phyloP scores from a whole-genome alignment of 2,113 vertebrate species.

The Rhizomys pruinosus region DNA sequence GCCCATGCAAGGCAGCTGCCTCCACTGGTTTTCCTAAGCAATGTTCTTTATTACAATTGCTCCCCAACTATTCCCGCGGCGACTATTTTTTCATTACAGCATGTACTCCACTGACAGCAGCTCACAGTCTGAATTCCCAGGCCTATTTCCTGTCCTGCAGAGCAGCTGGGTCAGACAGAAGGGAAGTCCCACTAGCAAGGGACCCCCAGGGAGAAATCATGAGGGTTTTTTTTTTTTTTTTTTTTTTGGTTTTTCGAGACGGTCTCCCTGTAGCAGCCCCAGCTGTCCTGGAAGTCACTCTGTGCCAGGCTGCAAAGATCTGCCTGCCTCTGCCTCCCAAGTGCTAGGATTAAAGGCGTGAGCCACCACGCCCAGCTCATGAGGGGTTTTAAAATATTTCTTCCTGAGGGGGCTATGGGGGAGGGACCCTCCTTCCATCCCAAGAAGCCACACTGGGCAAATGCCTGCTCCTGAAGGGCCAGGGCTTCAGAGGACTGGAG shows the following conservation, averaged over 20 bases:
- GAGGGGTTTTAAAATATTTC: conserved; percentile 27
- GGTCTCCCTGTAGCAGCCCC: no score
- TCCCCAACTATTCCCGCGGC: conserved; percentile 65
- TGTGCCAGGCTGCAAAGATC: no score
- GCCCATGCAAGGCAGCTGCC: conserved; percentile 45
- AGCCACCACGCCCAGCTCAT: no score
- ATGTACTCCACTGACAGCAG: conserved; percentile 65
- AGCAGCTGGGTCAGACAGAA: conserved; percentile 57
- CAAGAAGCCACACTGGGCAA: conserved; percentile 6
- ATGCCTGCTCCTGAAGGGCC: background rate
- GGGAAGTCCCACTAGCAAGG: background rate
- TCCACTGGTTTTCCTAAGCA: conserved; percentile 56
- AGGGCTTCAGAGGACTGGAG: background rate
- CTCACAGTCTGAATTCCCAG: conserved; percentile 75
- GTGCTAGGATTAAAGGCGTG: no score
- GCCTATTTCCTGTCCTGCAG: conserved; percentile 69
- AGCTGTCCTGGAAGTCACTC: no score
- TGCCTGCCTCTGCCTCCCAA: no score
- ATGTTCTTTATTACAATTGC: conserved; percentile 75
- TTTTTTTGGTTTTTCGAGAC: no score
- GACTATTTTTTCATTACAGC: conserved; percentile 68
- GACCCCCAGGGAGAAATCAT: conserved; percentile 5
- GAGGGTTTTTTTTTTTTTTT: no score
- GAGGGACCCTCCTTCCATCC: background rate
- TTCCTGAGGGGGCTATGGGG: background rate